These are phyloP conservation scores for Eueides isabella DNA, from an alignment of 1,140 invertebrate species.

Conservation along the genomic window DNA sequence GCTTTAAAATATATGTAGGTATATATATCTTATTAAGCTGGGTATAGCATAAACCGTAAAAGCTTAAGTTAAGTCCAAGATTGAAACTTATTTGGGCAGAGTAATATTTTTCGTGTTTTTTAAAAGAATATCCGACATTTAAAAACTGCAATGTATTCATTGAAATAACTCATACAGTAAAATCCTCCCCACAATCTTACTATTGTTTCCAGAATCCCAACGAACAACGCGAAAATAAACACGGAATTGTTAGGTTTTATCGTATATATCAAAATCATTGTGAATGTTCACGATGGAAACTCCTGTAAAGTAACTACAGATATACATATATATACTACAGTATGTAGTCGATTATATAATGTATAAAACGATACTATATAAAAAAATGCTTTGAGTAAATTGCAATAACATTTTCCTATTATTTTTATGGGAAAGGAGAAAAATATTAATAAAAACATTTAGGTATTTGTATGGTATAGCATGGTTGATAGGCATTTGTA, in stretches of 20 bases:
- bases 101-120: not conserved
- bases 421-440: not conserved
- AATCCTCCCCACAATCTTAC: conserved; percentile 26
- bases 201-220: conserved; percentile 19
- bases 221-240: conserved; percentile 21
- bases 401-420: too few relatives aligned
- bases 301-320: not conserved
- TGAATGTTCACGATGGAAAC: not conserved
- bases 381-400: not conserved
- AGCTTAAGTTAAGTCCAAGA: not conserved
- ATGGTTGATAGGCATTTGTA: too few relatives aligned
- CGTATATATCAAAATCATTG: not conserved
- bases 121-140: conserved; percentile 5
- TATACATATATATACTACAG: not conserved
- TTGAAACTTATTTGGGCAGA: not conserved
- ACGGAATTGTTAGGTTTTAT: conserved; percentile 18
- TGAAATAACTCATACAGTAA: conserved; percentile 26
- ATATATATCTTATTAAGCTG: too few relatives aligned
- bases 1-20: too few relatives aligned
- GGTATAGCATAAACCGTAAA: not conserved
- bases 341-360: not conserved
- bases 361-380: not conserved
- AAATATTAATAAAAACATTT: too few relatives aligned
- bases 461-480: too few relatives aligned
- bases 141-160: conserved; percentile 24